Evolutionary conservation across 1,140 invertebrate genomes (phyloP).

Genomic region (Pseudomyrmex dendroicus): DNA sequence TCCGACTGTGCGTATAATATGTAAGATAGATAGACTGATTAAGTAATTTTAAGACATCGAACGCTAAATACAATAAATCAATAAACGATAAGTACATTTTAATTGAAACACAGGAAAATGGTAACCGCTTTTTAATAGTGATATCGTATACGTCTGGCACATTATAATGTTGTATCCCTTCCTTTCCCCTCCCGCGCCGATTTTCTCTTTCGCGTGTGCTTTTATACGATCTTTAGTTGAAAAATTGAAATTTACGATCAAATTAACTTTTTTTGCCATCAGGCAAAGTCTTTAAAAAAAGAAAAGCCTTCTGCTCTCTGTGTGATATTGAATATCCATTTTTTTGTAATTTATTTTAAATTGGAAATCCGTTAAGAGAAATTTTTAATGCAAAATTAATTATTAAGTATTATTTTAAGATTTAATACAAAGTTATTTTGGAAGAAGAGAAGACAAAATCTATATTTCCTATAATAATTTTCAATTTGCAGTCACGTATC

Average conservation of each 20-base stretch:
- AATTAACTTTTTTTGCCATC: neutral
- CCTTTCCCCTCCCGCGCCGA: too few relatives aligned
- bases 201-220: neutral
- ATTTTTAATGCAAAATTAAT: neutral
- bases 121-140: slow-evolving; percentile 1
- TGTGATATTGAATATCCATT: too few relatives aligned
- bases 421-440: too few relatives aligned
- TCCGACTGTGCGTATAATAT: neutral
- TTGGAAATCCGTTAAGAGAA: too few relatives aligned
- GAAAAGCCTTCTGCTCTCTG: too few relatives aligned
- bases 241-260: neutral
- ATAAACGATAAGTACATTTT: neutral
- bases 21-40: neutral
- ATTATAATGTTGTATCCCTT: neutral
- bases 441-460: too few relatives aligned
- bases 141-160: too few relatives aligned
- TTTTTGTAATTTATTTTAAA: too few relatives aligned
- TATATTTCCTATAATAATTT: neutral
- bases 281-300: neutral
- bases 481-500: slow-evolving; percentile 86
- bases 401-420: neutral
- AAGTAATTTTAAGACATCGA: neutral
- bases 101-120: neutral
- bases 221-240: neutral
- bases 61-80: neutral